Evolutionary conservation across 1,140 invertebrate genomes (phyloP), one percentile per base, ranked within the genome.

Genomic region (Halesus radiatus): DNA sequence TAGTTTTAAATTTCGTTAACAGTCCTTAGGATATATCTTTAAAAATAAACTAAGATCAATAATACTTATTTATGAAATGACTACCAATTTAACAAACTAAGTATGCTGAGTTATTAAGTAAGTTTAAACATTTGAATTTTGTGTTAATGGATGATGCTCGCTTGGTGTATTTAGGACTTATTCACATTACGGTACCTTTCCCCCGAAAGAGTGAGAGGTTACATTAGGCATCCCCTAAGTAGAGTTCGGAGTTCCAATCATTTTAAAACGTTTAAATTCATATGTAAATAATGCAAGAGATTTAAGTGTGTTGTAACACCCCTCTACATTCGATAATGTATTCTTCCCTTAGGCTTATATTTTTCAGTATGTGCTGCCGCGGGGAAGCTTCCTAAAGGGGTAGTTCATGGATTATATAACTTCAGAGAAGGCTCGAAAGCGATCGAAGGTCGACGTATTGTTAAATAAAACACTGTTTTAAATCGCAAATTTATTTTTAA

Each of bases 191-290:
- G 37, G 37, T 45, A 45, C 3, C 8, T 10, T 45, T 70, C 52
- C 20, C 20, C 20, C 66, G 15, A 70, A 70, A 70, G 66, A 37
- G 66, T 70, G 66, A 70, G 45, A 70, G 66, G 66, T 70, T 70
- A 70, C 66, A 70, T 10, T 70, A 45, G 7, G 10, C 66, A 50
- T 20, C 66, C 66, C 66, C 66, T 70, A 70, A 70, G 45, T 45
- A 70, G 37, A 45, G 20, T 37, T 45, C 66, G 45, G 18, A 22
- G 70, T 54, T 56, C 53, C 70, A 74, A 74, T 74, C 50, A 74
- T 74, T 74, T 74, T 74, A 74, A 74, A 74, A 56, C 70, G 70
- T 74, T 74, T 74, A 74, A 74, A 74, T 74, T 74, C 70, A 74
- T 74, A 74, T 74, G 70, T 74, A 74, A 74, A 74, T 74, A 74